Evolutionary conservation across 2,797 vertebrate species (phyloP).

Genomic region (Aldrovandia affinis): DNA sequence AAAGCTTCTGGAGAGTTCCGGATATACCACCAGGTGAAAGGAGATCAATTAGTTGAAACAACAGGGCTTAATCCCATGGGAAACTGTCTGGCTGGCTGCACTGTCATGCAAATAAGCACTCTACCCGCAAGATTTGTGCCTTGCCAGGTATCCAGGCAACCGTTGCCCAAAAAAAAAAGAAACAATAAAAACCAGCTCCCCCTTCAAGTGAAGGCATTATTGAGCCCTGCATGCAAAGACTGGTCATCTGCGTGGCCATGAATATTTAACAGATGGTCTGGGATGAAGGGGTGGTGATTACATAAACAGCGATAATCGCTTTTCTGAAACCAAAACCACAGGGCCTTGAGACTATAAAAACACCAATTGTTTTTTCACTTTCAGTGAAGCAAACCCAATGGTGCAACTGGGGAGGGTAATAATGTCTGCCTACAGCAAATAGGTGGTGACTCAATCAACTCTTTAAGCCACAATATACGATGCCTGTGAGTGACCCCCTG

Average conservation of each 20-base stretch:
- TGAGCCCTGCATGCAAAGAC: constrained; percentile 52
- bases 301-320: constrained; percentile 51
- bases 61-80: constrained; percentile 34
- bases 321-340: constrained; percentile 37
- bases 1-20: background rate
- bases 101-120: constrained; percentile 67
- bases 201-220: constrained; percentile 40
- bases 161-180: constrained; percentile 24
- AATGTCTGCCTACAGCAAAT: background rate
- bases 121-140: constrained; percentile 40
- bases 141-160: constrained; percentile 67
- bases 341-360: background rate
- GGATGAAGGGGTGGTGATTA: constrained; percentile 39
- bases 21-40: constrained; percentile 21
- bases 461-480: background rate
- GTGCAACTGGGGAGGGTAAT: background rate
- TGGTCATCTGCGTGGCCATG: constrained; percentile 49
- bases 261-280: constrained; percentile 64
- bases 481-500: background rate
- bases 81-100: constrained; percentile 47
- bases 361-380: background rate
- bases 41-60: constrained; percentile 41
- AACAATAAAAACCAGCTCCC: constrained; percentile 29
- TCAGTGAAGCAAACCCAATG: background rate
- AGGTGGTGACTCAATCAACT: background rate